Conservation (phyloP, 2,888 invertebrate genomes). For the Tetropium fuscum region DNA sequence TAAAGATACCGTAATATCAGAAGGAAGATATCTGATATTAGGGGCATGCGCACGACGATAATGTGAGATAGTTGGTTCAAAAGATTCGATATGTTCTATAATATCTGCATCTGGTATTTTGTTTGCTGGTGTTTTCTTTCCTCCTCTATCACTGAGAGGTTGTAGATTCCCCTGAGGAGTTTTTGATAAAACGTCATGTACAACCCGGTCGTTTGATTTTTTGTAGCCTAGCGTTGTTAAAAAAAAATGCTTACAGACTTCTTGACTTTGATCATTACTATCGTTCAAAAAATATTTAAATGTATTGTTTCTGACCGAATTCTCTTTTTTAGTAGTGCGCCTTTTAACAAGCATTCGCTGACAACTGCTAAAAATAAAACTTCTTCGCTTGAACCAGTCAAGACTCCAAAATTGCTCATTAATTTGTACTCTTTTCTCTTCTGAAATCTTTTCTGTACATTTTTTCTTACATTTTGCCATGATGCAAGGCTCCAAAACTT, state of each 20-base stretch:
- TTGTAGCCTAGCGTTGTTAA: not conserved
- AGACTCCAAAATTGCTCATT: not conserved
- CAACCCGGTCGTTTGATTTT: not conserved
- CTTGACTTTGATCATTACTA: not conserved
- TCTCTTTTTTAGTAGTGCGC: not conserved
- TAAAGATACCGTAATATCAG: slow-evolving; percentile 7
- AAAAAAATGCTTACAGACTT: not conserved
- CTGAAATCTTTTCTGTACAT: not conserved
- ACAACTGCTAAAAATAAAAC: slow-evolving; percentile 1
- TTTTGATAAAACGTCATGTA: not conserved
- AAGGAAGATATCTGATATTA: slow-evolving; percentile 9
- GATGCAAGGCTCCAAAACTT: not conserved
- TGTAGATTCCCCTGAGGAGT: not conserved
- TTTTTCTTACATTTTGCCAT: not conserved
- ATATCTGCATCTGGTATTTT: not conserved
- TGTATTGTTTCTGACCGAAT: not conserved
- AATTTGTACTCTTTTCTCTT: not conserved
- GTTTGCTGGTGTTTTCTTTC: not conserved
- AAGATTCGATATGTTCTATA: not conserved
- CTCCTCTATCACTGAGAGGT: not conserved
- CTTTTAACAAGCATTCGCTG: not conserved
- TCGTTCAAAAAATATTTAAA: not conserved
- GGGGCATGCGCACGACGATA: slow-evolving; percentile 10
- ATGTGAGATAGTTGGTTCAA: not conserved
- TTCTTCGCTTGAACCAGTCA: not conserved